Conservation (phyloP, 2,113 vertebrate genomes). For the Anser cygnoides region DNA sequence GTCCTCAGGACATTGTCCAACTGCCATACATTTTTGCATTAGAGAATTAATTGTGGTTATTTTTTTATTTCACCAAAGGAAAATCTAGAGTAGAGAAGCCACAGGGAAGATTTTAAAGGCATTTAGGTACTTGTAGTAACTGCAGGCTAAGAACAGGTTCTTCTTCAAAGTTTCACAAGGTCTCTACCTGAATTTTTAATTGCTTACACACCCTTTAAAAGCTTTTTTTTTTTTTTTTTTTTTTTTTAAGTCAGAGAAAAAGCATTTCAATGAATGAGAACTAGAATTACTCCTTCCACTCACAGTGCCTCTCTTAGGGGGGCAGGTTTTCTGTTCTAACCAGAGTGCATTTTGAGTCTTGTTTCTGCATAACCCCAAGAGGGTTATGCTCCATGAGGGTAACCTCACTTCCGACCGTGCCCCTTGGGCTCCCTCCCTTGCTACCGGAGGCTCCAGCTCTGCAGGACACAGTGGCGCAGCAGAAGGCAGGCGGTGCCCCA, state of each 20-base stretch:
- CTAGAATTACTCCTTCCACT: background rate
- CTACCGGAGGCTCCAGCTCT: background rate
- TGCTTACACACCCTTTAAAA: background rate
- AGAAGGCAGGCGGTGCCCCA: fast-evolving
- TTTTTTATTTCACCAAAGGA: background rate
- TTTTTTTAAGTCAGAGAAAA: background rate
- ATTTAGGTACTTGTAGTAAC: background rate
- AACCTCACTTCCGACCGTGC: background rate
- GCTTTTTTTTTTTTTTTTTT: background rate
- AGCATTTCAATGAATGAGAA: background rate
- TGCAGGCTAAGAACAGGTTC: background rate
- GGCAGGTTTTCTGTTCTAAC: background rate
- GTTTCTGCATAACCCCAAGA: background rate
- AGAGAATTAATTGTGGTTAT: background rate
- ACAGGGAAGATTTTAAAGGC: background rate
- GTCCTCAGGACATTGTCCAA: background rate
- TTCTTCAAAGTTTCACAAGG: background rate
- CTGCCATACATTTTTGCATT: background rate
- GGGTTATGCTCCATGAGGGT: background rate
- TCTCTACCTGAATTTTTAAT: conserved; percentile 1
- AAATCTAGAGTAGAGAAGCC: background rate
- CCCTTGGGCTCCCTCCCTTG: background rate
- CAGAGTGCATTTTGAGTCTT: background rate
- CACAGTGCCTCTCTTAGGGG: background rate
- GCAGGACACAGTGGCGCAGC: background rate